phyloP scores from a whole-genome alignment of 2,113 vertebrate genomes.

The Pituophis catenifer region DNA sequence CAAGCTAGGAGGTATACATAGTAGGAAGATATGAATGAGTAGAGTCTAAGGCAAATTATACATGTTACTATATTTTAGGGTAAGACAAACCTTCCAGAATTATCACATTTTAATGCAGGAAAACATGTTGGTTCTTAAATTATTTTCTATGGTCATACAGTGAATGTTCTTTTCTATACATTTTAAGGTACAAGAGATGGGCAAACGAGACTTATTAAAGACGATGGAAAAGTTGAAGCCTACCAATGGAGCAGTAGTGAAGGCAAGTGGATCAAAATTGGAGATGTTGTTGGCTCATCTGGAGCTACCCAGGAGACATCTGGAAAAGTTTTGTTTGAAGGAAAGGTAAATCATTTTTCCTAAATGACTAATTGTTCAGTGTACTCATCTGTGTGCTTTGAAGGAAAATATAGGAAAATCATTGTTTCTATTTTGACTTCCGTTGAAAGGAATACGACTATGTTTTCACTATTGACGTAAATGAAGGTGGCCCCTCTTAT shows the following conservation, averaged over 20 bases:
- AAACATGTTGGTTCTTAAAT: not conserved
- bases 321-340: conserved; percentile 90
- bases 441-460: conserved; percentile 90
- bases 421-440: conserved; percentile 50
- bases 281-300: conserved; percentile 95
- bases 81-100: not conserved
- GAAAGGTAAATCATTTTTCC: conserved; percentile 78
- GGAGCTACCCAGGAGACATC: conserved; percentile 87
- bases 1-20: not conserved
- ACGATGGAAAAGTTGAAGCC: conserved; percentile 76
- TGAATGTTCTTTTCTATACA: not conserved
- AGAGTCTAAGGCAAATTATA: not conserved
- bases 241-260: conserved; percentile 81
- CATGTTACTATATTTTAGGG: not conserved
- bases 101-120: not conserved
- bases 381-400: not conserved
- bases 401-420: not conserved
- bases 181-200: conserved; percentile 76
- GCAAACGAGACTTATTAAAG: conserved; percentile 80
- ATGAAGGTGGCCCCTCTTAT: conserved; percentile 90
- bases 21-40: not conserved
- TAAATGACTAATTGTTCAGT: not conserved
- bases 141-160: not conserved
- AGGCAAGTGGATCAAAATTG: conserved; percentile 92
- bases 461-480: conserved; percentile 95